phyloP scores from a whole-genome alignment of 2,113 vertebrate genomes.

The Rhombomys opimus region DNA sequence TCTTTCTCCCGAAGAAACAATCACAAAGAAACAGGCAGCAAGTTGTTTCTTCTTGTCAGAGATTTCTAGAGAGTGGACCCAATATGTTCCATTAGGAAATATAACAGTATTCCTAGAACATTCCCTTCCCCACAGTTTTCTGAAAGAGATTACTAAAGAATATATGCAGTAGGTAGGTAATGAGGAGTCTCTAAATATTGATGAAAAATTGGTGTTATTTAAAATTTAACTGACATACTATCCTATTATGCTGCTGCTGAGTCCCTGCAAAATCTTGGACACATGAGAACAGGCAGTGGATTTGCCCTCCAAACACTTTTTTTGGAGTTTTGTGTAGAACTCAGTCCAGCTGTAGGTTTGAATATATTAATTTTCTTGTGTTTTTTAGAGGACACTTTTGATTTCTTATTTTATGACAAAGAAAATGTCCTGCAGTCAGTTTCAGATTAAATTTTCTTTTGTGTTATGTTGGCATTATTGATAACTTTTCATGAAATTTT shows the following conservation, averaged over 20 bases:
- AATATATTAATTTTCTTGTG: constrained; percentile 36
- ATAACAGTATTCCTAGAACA: not conserved
- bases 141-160: not conserved
- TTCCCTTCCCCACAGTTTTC: not conserved
- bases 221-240: not conserved
- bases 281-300: not conserved
- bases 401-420: constrained; percentile 64
- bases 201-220: not conserved
- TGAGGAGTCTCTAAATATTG: not conserved
- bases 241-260: not conserved
- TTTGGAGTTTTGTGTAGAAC: not conserved
- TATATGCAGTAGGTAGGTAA: not conserved
- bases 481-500: constrained; percentile 71
- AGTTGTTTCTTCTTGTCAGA: not conserved
- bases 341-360: not conserved
- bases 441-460: constrained; percentile 62
- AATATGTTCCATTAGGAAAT: not conserved
- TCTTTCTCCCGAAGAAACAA: not conserved
- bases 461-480: constrained; percentile 24
- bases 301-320: not conserved
- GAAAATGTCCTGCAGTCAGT: constrained; percentile 63
- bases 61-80: not conserved
- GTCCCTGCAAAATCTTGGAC: not conserved
- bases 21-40: not conserved
- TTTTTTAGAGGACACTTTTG: not conserved